These are phyloP conservation scores for Rhodophaea formosa DNA, from an alignment of 2,888 invertebrate genomes.

Conservation along the genomic window DNA sequence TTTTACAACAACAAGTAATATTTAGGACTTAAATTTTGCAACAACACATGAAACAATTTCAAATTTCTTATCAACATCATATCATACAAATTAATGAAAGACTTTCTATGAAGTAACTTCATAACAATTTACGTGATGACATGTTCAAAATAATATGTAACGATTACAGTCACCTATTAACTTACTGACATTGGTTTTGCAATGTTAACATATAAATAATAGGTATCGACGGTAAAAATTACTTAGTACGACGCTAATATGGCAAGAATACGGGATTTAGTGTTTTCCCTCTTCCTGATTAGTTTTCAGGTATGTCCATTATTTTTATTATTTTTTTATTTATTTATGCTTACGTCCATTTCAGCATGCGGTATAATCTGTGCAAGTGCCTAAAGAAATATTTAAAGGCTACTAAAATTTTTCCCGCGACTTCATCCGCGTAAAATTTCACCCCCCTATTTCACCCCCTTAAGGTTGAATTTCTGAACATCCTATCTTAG, in stretches of 20 bases:
- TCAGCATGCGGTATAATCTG: too few relatives aligned
- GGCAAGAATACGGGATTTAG: neutral
- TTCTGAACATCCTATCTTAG: too few relatives aligned
- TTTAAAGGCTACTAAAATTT: too few relatives aligned
- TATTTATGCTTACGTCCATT: neutral
- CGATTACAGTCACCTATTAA: slow-evolving; percentile 9
- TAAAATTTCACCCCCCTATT: too few relatives aligned
- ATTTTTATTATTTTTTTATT: neutral
- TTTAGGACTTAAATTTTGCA: neutral
- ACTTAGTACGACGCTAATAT: neutral
- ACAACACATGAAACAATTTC: neutral
- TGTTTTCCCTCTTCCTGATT: slow-evolving; percentile 3
- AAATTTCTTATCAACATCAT: neutral
- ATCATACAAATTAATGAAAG: neutral
- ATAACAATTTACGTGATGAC: neutral
- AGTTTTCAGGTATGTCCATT: slow-evolving; percentile 8
- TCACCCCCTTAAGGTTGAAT: too few relatives aligned
- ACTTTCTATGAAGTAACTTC: slow-evolving; percentile 2
- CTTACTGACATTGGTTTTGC: slow-evolving; percentile 9
- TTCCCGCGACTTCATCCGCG: too few relatives aligned
- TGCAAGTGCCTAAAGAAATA: too few relatives aligned
- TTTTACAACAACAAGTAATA: neutral
- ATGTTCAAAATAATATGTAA: neutral
- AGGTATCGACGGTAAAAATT: neutral
- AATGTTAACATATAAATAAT: slow-evolving; percentile 13